A percentile compares a stretch with the other conserved stretches of the same genome.
Conservation (phyloP, 2,797 vertebrate genomes). For the Poecile montanus region DNA sequence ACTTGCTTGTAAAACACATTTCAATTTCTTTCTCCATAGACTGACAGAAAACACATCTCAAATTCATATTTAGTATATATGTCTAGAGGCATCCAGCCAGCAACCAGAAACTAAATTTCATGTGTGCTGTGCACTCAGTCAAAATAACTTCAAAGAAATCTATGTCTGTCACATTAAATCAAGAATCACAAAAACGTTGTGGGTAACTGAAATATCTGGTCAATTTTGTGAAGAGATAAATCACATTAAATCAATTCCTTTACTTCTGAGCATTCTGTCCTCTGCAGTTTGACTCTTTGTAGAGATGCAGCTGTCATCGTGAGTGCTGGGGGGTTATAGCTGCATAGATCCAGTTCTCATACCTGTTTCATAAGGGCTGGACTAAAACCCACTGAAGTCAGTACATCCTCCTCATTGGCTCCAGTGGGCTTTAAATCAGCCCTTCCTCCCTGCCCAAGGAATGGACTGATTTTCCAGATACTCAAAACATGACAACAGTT, state of each 20-base stretch:
- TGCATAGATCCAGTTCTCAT: constrained; percentile 15
- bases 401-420: background rate
- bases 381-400: constrained; percentile 8
- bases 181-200: background rate
- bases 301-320: background rate
- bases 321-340: background rate
- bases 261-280: background rate
- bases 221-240: background rate
- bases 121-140: background rate
- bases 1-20: background rate
- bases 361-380: background rate
- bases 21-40: background rate
- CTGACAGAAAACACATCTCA: background rate
- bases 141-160: background rate
- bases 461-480: background rate
- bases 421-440: background rate
- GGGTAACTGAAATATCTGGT: background rate
- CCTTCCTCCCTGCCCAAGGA: background rate
- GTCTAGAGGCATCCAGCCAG: background rate
- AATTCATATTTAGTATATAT: background rate
- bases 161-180: background rate
- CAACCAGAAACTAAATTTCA: background rate
- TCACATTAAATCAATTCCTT: background rate
- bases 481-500: background rate
- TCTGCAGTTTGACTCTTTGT: background rate